Conservation (phyloP, 2,797 vertebrate genomes). For the Heteromormyrus szaboi region DNA sequence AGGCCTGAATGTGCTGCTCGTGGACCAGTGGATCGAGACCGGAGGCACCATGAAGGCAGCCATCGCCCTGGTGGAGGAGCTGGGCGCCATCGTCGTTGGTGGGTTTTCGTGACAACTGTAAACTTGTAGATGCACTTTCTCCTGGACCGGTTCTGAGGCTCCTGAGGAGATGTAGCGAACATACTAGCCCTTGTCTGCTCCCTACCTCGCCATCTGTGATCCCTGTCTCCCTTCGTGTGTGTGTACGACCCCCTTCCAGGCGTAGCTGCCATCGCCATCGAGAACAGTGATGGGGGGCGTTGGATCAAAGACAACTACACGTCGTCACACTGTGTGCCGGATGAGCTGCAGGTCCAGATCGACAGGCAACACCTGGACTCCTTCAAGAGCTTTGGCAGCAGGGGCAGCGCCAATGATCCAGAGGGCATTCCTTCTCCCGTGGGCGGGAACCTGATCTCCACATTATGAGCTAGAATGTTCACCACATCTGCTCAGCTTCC, state of each 20-base stretch:
- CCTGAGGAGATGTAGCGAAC: neutral
- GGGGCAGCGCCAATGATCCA: neutral
- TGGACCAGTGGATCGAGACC: slow-evolving; percentile 86
- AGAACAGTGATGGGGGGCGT: slow-evolving; percentile 71
- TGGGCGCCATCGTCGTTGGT: slow-evolving; percentile 71
- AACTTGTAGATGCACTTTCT: neutral
- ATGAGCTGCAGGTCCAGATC: slow-evolving; percentile 61
- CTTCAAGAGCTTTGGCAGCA: slow-evolving; percentile 43
- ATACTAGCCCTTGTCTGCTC: neutral
- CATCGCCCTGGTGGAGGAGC: slow-evolving; percentile 67
- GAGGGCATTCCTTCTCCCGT: neutral
- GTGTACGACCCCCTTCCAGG: slow-evolving; percentile 48
- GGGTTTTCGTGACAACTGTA: slow-evolving; percentile 20
- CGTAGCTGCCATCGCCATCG: slow-evolving; percentile 72
- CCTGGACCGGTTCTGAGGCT: neutral
- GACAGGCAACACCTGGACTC: slow-evolving; percentile 54
- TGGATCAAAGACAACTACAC: slow-evolving; percentile 78
- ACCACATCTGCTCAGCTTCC: neutral
- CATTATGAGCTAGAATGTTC: neutral
- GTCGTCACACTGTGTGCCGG: slow-evolving; percentile 69
- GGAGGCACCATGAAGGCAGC: slow-evolving; percentile 81
- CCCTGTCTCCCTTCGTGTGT: neutral
- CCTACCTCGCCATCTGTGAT: neutral
- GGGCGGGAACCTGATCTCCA: neutral
- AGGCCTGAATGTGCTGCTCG: slow-evolving; percentile 72